Conservation (phyloP, 2,888 invertebrate genomes). For the Drosophila niveifrons region DNA sequence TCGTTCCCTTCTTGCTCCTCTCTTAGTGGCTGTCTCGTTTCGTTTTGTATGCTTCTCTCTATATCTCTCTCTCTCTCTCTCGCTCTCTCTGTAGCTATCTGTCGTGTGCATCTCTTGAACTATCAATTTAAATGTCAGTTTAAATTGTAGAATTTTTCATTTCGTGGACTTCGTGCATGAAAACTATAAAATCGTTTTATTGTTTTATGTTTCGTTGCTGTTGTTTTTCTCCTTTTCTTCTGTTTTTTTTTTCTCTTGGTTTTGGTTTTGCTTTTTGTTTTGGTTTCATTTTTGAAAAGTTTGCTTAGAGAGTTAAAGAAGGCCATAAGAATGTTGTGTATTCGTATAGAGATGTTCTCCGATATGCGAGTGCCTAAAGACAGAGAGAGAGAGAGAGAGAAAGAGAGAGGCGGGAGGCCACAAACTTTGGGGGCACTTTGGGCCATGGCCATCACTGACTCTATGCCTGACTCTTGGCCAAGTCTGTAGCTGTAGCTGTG, state of each 20-base stretch:
- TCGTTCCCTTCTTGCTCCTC: not conserved
- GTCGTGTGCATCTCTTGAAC: conserved; percentile 84
- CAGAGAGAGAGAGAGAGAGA: not conserved
- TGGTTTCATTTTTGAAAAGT: conserved; percentile 65
- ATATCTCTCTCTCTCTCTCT: not conserved
- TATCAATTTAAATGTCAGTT: conserved; percentile 84
- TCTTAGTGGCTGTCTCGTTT: conserved; percentile 4
- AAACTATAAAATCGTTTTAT: conserved; percentile 80
- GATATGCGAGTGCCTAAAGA: conserved; percentile 58
- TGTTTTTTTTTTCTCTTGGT: conserved; percentile 21
- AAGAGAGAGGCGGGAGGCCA: not conserved
- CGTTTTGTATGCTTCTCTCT: conserved; percentile 37
- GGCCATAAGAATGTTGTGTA: conserved; percentile 43
- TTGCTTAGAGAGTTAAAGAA: conserved; percentile 65
- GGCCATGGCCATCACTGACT: conserved; percentile 55
- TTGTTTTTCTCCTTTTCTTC: conserved; percentile 7
- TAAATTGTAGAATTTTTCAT: conserved; percentile 83
- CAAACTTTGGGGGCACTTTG: conserved; percentile 54
- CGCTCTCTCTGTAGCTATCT: conserved; percentile 51
- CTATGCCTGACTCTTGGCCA: conserved; percentile 2
- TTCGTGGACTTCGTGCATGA: conserved; percentile 81
- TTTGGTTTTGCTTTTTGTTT: conserved; percentile 29
- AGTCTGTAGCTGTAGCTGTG: conserved; percentile 19
- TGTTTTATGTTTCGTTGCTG: conserved; percentile 62
- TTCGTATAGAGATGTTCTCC: conserved; percentile 64